These are phyloP conservation scores for Chydorus sphaericus DNA, from an alignment of 2,888 invertebrate species.

Conservation along the genomic window DNA sequence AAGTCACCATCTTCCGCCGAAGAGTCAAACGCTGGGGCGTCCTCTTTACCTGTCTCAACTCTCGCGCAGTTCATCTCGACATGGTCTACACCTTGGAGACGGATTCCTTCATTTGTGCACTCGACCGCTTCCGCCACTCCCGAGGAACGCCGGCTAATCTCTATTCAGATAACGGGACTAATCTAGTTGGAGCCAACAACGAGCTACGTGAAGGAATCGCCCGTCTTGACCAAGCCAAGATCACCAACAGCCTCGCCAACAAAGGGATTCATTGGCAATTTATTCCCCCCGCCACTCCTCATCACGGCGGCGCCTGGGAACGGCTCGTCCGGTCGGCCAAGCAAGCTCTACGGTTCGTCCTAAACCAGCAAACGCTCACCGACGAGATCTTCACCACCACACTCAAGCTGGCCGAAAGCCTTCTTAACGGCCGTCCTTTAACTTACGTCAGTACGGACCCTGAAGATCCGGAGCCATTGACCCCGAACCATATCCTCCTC, in stretches of 20 bases:
- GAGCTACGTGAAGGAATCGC: slow-evolving; percentile 13
- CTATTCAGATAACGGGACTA: slow-evolving; percentile 19
- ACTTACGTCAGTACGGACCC: slow-evolving; percentile 15
- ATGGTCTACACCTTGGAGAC: slow-evolving; percentile 4
- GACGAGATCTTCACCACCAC: slow-evolving; percentile 17
- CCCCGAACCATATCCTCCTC: slow-evolving; percentile 17
- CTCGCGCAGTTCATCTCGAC: slow-evolving; percentile 13
- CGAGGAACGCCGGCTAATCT: slow-evolving; percentile 14
- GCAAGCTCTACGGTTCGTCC: slow-evolving; percentile 6
- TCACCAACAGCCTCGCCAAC: neutral
- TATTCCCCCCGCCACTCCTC: slow-evolving; percentile 17
- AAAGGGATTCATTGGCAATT: slow-evolving; percentile 18
- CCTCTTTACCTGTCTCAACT: slow-evolving; percentile 13
- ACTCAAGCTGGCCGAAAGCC: slow-evolving; percentile 14
- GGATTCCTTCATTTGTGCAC: neutral
- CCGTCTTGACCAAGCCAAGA: neutral
- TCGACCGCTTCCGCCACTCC: slow-evolving; percentile 9
- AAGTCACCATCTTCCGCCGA: slow-evolving; percentile 8
- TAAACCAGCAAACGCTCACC: slow-evolving; percentile 11
- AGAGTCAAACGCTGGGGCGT: slow-evolving; percentile 9
- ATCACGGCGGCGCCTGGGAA: slow-evolving; percentile 21
- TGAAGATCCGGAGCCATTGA: slow-evolving; percentile 13
- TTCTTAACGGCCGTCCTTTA: slow-evolving; percentile 16
- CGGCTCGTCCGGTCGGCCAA: slow-evolving; percentile 19
- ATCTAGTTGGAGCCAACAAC: slow-evolving; percentile 17